Conservation (phyloP, 2,797 vertebrate species). For the Sphenopsis melanotis region DNA sequence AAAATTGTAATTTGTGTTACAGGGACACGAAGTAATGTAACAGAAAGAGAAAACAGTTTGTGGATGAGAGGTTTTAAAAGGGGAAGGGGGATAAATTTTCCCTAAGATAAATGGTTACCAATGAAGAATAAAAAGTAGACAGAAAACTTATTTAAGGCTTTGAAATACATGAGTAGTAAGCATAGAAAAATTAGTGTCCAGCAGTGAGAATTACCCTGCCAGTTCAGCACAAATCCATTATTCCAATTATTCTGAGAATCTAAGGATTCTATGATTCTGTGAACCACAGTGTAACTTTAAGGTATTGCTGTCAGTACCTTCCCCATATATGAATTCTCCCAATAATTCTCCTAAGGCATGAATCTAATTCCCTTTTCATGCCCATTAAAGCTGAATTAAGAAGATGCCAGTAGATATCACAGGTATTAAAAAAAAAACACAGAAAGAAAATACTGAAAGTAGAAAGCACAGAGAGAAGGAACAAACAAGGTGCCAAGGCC, state of each 20-base stretch:
- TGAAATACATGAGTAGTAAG: background rate
- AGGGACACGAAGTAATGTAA: background rate
- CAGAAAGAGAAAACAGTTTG: background rate
- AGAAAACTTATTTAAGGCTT: constrained; percentile 1
- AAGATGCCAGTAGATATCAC: background rate
- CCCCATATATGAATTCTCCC: background rate
- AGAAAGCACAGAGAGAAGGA: background rate
- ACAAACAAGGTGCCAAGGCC: background rate
- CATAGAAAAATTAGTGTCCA: background rate
- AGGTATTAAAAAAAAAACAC: background rate
- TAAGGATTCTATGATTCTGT: background rate
- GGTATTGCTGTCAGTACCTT: background rate
- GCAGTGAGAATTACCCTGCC: background rate
- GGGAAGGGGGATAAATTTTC: background rate
- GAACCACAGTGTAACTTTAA: background rate
- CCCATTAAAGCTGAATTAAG: background rate
- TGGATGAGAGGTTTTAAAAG: background rate
- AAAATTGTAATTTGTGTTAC: background rate
- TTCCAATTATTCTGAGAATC: background rate
- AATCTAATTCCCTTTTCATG: background rate
- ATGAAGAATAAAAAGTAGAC: background rate
- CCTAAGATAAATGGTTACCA: background rate
- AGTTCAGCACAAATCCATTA: background rate
- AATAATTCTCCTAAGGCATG: background rate
- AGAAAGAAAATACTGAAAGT: background rate